Evolutionary conservation across 2,888 invertebrate species (phyloP).

Genomic region (Macaria notata): DNA sequence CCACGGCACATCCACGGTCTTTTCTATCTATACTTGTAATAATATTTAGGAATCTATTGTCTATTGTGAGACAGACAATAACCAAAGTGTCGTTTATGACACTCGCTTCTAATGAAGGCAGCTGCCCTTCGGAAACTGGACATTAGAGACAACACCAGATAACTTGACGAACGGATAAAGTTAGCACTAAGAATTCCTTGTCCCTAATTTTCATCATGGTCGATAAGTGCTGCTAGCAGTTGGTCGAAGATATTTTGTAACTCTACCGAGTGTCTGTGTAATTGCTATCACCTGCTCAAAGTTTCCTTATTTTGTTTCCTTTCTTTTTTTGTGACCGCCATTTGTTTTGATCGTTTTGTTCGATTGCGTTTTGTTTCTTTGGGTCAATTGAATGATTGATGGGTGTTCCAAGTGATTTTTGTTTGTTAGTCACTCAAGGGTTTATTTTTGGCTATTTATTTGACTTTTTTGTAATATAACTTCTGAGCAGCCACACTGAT

Average conservation of each 20-base stretch:
- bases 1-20: constrained; percentile 3
- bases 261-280: constrained; percentile 39
- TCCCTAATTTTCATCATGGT: no score
- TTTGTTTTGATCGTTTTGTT: constrained; percentile 34
- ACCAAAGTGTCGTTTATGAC: constrained; percentile 65
- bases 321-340: constrained; percentile 18
- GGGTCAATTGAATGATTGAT: constrained; percentile 34
- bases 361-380: constrained; percentile 26
- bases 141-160: constrained; percentile 1
- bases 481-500: no score
- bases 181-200: no score
- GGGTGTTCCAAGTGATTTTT: constrained; percentile 16
- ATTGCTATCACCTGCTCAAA: constrained; percentile 62
- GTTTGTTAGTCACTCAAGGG: neutral
- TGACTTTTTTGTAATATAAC: no score
- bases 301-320: constrained; percentile 37
- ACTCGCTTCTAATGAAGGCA: constrained; percentile 60
- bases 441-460: neutral
- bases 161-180: no score
- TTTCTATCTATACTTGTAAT: constrained; percentile 34
- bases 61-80: constrained; percentile 60
- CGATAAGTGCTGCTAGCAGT: no score
- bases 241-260: no score
- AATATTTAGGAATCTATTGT: constrained; percentile 43
- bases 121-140: constrained; percentile 43